Base-by-base conservation (phyloP, 2,797 vertebrate genomes). In the Simalia tracyae region DNA sequence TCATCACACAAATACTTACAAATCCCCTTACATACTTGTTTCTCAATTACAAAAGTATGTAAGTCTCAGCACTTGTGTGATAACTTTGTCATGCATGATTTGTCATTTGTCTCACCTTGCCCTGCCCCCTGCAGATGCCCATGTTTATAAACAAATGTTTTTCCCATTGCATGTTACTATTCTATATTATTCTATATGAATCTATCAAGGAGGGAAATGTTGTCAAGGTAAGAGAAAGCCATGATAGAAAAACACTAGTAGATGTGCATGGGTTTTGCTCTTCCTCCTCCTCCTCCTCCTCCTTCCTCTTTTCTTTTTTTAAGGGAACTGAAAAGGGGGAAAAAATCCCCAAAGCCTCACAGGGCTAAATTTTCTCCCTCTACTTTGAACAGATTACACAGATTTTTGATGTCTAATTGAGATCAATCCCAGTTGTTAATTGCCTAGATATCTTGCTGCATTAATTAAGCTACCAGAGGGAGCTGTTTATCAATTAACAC, bases 401-500 rank as follows among this genome's bases (percentile, higher is more conserved):
- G 97, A 98, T 98, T 98, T 92, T 98, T 98, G 97, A 98, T 98
- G 97, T 98, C 98, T 98, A 98, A 98, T 98, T 98, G 98, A 98
- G 97, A 98, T 98, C 98, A 98, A 98, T 98, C 97, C 97, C 97
- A 97, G 97, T 95, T 97, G 98, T 98, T 98, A 98, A 98, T 98
- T 96, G 96, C 97, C 97, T 94, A 95, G 95, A 97, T 97, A 97
- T 98, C 96, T 96, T 97, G 97, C 97, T 97, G 97, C 97, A 98
- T 98, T 98, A 98, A 98, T 98, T 98, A 98, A 98, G 97, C 97
- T 97, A 98, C 98, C 98, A 96, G 96, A 96, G 98, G 98, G 98
- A 98, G 96, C 94, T 98, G 96, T 98, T 98, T 98, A 98, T 98
- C 98, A 98, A 98, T 98, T 98, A 98, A 98, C 98, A 98, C 97